Conservation (phyloP, 2,888 invertebrate genomes). For the Hemaris fuciformis region DNA sequence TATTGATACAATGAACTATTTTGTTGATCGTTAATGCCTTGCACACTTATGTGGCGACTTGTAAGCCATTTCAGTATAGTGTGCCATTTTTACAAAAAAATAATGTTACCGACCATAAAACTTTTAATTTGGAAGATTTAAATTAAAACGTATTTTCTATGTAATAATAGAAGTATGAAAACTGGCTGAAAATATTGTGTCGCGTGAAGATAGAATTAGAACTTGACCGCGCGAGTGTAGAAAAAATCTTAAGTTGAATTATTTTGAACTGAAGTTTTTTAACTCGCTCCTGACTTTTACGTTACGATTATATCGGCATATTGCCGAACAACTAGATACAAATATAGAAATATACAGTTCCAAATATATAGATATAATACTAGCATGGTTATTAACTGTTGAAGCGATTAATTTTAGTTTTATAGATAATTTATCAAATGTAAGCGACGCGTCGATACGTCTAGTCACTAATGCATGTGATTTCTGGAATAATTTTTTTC, state of each 20-base stretch:
- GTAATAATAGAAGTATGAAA: no score
- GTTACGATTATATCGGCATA: background rate
- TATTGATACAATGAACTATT: background rate
- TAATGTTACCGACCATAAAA: no score
- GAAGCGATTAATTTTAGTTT: constrained; percentile 15
- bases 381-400: constrained; percentile 15
- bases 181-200: no score
- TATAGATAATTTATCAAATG: constrained; percentile 21
- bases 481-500: background rate
- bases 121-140: no score
- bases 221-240: no score
- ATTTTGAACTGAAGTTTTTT: background rate
- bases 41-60: background rate
- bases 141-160: no score
- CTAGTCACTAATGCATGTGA: constrained; percentile 6
- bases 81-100: no score
- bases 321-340: background rate
- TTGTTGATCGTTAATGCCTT: background rate
- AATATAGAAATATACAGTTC: constrained; percentile 14
- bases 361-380: constrained; percentile 15
- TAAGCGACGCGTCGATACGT: constrained; percentile 14
- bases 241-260: background rate
- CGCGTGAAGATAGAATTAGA: no score
- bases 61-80: no score
- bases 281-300: background rate